Evolutionary conservation across 1,140 invertebrate species (phyloP), one percentile per base, ranked within the genome.

Genomic region (Cydia splendana): DNA sequence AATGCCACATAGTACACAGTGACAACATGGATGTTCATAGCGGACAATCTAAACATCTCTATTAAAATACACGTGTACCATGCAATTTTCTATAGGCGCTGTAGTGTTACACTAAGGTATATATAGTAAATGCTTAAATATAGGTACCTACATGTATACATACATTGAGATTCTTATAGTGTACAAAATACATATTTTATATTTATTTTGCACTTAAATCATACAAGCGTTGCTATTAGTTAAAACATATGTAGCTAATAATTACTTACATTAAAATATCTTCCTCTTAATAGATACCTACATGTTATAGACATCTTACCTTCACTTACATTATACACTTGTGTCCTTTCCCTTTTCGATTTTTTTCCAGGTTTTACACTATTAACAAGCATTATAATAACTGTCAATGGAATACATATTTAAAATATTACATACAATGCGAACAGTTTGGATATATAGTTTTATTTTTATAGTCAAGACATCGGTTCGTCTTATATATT

Each of bases 121-220:
- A 18, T 53, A 53, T 24, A 62, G 20, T 62, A 62, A 24, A 24
- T 62, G 20, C 20, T 62, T 62, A 62, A 20, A 62, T 62, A 62
- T 62, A 20, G 7, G 7, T 62, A 62, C 15, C n/a, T 62, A 62
- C 7, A 62, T 24, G n/a, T 62, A 62, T 24, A 62, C 20, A 24
- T 24, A 62, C 18, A 62, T 24, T 62, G 57, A 62, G 57, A 62
- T 62, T 62, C 57, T 62, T 62, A 62, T 18, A 53, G 57, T 62
- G 57, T 20, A 62, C 57, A 62, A 62, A 62, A 62, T 62, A 62
- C 57, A 62, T 62, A 62, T 62, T 62, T 24, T 62, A 62, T 62
- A 62, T 62, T 62, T 62, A 62, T 62, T 62, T 62, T 62, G 57
- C 57, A 62, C 57, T 18, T 24, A 62, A 62, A 20, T 24, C 57